Conservation (phyloP, 2,888 invertebrate genomes). For the Fissipunctia ypsillon region DNA sequence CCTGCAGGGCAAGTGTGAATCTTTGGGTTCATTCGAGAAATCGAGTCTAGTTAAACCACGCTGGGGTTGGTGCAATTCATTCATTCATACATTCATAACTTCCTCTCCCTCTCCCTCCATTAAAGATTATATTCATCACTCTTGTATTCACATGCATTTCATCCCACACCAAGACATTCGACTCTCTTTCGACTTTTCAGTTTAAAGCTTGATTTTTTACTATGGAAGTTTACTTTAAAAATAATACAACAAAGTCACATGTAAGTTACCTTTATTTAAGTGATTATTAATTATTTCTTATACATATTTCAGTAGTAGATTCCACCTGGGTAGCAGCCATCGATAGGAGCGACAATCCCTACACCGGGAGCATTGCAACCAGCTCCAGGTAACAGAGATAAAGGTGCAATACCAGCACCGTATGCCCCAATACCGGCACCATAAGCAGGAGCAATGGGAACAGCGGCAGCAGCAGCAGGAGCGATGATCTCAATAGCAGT, state of each 20-base stretch:
- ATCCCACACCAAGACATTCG: neutral
- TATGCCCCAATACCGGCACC: neutral
- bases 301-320: slow-evolving; percentile 9
- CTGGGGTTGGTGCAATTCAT: no score
- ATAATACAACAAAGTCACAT: slow-evolving; percentile 15
- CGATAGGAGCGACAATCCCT: slow-evolving; percentile 13
- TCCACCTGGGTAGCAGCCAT: slow-evolving; percentile 20
- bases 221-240: neutral
- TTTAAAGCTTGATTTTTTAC: no score
- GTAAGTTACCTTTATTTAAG: slow-evolving; percentile 2
- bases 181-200: neutral
- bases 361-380: neutral
- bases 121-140: no score
- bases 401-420: slow-evolving; percentile 1
- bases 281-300: neutral
- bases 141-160: neutral
- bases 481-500: neutral
- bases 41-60: no score
- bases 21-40: no score
- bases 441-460: slow-evolving; percentile 12
- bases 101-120: no score
- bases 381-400: slow-evolving; percentile 5
- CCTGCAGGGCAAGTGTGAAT: no score
- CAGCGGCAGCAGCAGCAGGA: neutral
- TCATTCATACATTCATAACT: no score